Base-by-base conservation (phyloP, 2,113 vertebrate species). In the Beaufortia kweichowensis region DNA sequence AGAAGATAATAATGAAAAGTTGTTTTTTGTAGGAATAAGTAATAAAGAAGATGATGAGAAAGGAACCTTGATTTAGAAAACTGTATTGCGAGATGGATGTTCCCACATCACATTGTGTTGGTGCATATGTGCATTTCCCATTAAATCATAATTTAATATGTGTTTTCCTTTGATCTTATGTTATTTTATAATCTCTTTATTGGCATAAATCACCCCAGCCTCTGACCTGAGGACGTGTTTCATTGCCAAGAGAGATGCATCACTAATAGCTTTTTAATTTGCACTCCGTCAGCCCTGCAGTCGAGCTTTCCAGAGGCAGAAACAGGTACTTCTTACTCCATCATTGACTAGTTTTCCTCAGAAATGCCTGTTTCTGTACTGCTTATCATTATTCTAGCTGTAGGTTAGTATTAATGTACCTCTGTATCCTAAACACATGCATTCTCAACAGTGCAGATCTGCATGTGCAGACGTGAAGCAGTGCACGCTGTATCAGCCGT, bases 241-340 rank as follows among this genome's bases (percentile, higher is more conserved):
- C 68, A 19, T 33, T 23, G 8, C 23, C 0, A 21, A 19, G 14
- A 21, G 21, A 71, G 50, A 39, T 19, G 29, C 68, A 39, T 57
- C 31, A 17, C 53, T 71, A 71, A 71, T 57, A 23, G 46, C 31
- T 26, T 71, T 56, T 71, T 71, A 57, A 71, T 71, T 57, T 71
- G 50, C 68, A 71, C 50, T 53, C 57, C 53, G 57, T 71, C 68
- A 71, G 21, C 56, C 50, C 8, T 39, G 53, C 68, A 19, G 1
- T 39, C 17, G 21, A 71, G 53, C 8, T 57, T 57, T 57, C 33
- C 53, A 56, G 53, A 39, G 4, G 12, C 43, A 56, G 48, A 55
- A 53, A 15, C 12, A n/a, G 31, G 19, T 57, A 24, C 31, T 4
- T 14, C 53, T 71, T 23, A 57, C 53, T n/a, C 23, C 24, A 24